Evolutionary conservation across 2,113 vertebrate species (phyloP).

Genomic region (Elaphurus davidianus): DNA sequence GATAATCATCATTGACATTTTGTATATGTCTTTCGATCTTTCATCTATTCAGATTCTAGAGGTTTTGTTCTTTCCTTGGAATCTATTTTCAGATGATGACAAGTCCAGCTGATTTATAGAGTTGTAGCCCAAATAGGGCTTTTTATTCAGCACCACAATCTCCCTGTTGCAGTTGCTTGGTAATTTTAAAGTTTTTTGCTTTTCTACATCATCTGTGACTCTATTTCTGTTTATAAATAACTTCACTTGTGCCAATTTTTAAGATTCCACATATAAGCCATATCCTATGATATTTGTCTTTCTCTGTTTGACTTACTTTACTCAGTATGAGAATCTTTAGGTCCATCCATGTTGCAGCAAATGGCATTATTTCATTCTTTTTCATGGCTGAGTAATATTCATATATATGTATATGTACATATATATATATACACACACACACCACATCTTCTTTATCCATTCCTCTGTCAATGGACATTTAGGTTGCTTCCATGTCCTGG

Average conservation of each 20-base stretch:
- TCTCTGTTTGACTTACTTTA: not conserved
- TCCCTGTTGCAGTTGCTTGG: not conserved
- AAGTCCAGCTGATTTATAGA: not conserved
- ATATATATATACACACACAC: fast-evolving
- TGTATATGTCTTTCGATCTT: not conserved
- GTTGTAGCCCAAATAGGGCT: not conserved
- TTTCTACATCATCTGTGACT: not conserved
- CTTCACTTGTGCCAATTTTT: not conserved
- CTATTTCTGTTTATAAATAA: not conserved
- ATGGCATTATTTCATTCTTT: not conserved
- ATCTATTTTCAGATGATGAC: not conserved
- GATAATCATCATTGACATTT: not conserved
- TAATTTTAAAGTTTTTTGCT: not conserved
- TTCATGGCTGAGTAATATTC: not conserved
- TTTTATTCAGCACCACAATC: not conserved
- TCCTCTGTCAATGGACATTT: not conserved
- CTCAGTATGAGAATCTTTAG: not conserved
- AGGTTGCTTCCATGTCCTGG: not conserved
- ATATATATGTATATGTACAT: not conserved
- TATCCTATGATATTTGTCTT: not conserved
- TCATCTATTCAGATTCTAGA: not conserved
- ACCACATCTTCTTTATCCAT: not conserved
- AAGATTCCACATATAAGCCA: not conserved
- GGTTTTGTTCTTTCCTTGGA: not conserved
- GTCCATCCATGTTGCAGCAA: not conserved